Conservation (phyloP, 1,140 invertebrate species). For the Antheraea mylitta region DNA sequence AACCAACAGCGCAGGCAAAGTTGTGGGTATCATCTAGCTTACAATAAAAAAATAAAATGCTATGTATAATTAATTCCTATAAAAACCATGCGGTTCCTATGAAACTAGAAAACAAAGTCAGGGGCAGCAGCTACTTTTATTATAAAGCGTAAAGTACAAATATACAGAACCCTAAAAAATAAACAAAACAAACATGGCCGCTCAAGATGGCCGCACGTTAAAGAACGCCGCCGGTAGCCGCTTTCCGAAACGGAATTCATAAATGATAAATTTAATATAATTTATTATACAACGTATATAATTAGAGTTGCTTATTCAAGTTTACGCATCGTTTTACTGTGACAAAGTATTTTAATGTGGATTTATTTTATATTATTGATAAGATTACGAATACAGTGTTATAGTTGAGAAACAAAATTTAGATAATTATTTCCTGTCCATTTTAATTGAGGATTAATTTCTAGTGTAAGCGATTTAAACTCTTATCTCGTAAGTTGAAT, state of each 20-base stretch:
- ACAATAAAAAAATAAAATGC: too few species aligned
- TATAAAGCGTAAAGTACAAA: too few species aligned
- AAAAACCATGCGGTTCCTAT: too few species aligned
- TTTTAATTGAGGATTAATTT: constrained; percentile 1
- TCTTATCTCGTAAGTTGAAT: too few species aligned
- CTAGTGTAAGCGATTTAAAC: background rate
- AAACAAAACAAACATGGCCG: constrained; percentile 66
- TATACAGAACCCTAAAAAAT: constrained; percentile 37
- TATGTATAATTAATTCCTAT: too few species aligned
- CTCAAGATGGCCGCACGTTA: constrained; percentile 65
- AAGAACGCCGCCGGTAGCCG: constrained; percentile 69
- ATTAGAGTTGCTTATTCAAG: constrained; percentile 48
- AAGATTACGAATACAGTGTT: background rate
- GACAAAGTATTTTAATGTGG: constrained; percentile 29
- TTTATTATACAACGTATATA: constrained; percentile 54
- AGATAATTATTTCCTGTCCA: background rate
- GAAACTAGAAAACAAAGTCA: too few species aligned
- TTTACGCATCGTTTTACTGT: constrained; percentile 31
- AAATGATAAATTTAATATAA: constrained; percentile 77
- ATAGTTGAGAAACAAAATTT: background rate
- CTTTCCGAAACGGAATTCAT: constrained; percentile 61
- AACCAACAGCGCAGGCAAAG: too few species aligned
- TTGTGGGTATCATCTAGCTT: too few species aligned
- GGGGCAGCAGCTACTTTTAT: too few species aligned
- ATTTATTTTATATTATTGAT: constrained; percentile 1